Evolutionary conservation across 2,888 invertebrate species (phyloP).

Genomic region (Leptogaster cylindrica): DNA sequence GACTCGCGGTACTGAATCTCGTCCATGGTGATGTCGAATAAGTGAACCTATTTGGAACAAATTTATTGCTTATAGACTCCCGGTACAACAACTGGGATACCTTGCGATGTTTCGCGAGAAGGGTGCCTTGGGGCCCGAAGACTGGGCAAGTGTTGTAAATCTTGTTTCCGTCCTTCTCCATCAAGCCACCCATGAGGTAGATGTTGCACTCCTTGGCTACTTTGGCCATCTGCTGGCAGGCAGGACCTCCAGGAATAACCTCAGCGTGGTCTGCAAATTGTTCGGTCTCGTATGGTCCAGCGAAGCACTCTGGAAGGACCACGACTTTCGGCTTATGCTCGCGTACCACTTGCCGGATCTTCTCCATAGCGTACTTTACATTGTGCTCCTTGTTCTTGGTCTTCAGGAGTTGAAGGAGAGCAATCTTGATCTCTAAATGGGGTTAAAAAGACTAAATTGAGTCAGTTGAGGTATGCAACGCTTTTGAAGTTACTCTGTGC

Average conservation of each 20-base stretch:
- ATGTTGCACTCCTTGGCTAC: constrained; percentile 79
- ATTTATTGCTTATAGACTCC: no score
- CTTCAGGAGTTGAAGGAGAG: constrained; percentile 52
- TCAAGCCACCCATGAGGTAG: constrained; percentile 87
- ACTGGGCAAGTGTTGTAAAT: constrained; percentile 89
- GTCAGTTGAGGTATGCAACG: no score
- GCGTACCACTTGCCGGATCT: constrained; percentile 72
- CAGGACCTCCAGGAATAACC: constrained; percentile 78
- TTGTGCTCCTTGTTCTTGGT: constrained; percentile 68
- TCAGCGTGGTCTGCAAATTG: constrained; percentile 85
- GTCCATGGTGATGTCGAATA: constrained; percentile 79
- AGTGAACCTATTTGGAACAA: constrained; percentile 73
- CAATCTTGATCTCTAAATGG: constrained; percentile 75
- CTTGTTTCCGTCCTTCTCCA: constrained; percentile 72
- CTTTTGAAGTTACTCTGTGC: no score
- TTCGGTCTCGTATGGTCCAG: constrained; percentile 83
- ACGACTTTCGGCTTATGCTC: constrained; percentile 67
- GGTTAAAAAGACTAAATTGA: no score
- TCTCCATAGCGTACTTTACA: constrained; percentile 70
- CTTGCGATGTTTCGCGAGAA: constrained; percentile 85
- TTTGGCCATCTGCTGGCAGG: constrained; percentile 72
- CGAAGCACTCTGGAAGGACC: constrained; percentile 84
- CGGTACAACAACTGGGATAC: constrained; percentile 63
- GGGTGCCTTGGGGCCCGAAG: constrained; percentile 77
- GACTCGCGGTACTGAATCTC: constrained; percentile 94